These are phyloP conservation scores for Penelope pileata DNA, from an alignment of 2,113 vertebrate genomes.

Conservation along the genomic window DNA sequence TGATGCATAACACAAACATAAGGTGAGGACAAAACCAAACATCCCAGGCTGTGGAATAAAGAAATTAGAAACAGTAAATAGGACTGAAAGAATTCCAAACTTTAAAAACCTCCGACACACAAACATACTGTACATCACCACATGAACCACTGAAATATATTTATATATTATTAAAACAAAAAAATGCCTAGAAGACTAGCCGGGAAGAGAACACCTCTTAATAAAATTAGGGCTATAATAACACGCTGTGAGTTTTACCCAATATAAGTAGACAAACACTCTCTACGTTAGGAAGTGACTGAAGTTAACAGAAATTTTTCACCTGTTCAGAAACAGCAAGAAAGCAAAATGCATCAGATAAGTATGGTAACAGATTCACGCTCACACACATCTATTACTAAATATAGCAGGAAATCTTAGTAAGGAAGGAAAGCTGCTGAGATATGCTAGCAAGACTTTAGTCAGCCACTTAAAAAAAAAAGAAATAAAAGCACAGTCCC, in stretches of 20 bases:
- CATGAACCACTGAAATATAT: background rate
- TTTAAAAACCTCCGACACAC: background rate
- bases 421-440: conserved; percentile 42
- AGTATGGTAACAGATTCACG: conserved; percentile 57
- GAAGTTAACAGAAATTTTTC: background rate
- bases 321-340: conserved; percentile 10
- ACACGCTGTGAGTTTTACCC: background rate
- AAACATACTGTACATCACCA: background rate
- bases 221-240: background rate
- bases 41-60: background rate
- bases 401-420: conserved; percentile 71
- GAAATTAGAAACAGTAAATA: background rate
- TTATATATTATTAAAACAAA: background rate
- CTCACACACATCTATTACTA: conserved; percentile 64
- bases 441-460: conserved; percentile 58
- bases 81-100: background rate
- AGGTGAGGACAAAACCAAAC: background rate
- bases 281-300: conserved; percentile 12
- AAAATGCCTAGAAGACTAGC: background rate
- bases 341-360: conserved; percentile 48
- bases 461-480: conserved; percentile 17
- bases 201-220: background rate
- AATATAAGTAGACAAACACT: background rate
- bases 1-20: background rate
- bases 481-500: background rate